Conservation (phyloP, 2,888 invertebrate genomes). For the Muschampia plurimacula region DNA sequence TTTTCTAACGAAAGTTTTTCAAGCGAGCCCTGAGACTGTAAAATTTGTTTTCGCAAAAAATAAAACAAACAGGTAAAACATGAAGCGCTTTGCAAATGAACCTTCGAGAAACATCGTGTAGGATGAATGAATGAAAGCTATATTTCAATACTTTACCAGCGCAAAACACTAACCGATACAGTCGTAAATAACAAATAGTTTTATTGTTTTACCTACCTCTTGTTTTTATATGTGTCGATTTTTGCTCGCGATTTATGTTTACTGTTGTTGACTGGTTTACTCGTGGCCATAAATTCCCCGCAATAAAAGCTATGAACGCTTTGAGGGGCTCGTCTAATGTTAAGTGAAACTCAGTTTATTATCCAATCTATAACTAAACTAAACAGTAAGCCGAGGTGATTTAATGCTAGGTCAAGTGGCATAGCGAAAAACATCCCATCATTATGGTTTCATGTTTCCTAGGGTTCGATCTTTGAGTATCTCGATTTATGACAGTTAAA, state of each 20-base stretch:
- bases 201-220: constrained; percentile 26
- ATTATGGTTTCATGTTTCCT: constrained; percentile 60
- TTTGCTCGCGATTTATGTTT: constrained; percentile 37
- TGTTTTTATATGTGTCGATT: constrained; percentile 33
- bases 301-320: constrained; percentile 38
- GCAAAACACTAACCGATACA: constrained; percentile 38
- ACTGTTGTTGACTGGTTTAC: constrained; percentile 37
- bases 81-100: constrained; percentile 12
- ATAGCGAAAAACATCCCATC: constrained; percentile 60
- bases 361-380: constrained; percentile 38
- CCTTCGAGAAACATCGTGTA: constrained; percentile 5
- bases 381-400: constrained; percentile 43
- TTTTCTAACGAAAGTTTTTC: constrained; percentile 54
- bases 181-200: constrained; percentile 28
- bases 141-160: constrained; percentile 9
- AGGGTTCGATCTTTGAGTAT: background rate
- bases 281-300: constrained; percentile 33
- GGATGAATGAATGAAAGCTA: constrained; percentile 8
- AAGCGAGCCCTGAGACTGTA: constrained; percentile 39
- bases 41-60: constrained; percentile 46
- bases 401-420: constrained; percentile 55
- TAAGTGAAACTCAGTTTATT: constrained; percentile 38
- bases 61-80: background rate
- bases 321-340: constrained; percentile 27
- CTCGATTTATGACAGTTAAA: constrained; percentile 52